phyloP scores from a whole-genome alignment of 2,797 vertebrate species.

The Nothura maculosa region DNA sequence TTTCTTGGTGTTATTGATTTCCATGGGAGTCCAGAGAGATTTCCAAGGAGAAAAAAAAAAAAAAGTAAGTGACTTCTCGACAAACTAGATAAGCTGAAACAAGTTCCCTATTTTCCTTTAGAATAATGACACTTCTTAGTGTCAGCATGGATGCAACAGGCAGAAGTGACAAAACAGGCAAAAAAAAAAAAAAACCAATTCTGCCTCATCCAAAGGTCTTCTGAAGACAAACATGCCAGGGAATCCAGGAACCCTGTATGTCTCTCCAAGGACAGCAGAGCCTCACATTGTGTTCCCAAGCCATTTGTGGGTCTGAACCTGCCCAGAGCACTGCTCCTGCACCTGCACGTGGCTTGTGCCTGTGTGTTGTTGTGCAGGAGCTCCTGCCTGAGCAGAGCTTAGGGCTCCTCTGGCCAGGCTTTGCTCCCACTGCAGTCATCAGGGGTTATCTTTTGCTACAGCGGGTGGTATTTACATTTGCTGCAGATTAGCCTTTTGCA shows the following conservation, averaged over 20 bases:
- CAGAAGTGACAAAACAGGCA: not conserved
- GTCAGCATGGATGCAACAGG: rapidly evolving
- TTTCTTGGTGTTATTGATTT: rapidly evolving
- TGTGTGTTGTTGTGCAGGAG: not conserved
- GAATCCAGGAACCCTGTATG: rapidly evolving
- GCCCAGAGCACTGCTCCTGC: not conserved
- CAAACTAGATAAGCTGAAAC: not conserved
- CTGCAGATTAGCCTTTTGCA: not conserved
- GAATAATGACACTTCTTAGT: not conserved
- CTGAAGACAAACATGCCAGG: not conserved
- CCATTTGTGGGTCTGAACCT: not conserved
- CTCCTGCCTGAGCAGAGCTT: rapidly evolving
- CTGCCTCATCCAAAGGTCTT: not conserved
- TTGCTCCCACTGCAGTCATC: not conserved
- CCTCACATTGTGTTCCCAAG: rapidly evolving
- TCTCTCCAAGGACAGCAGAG: not conserved
- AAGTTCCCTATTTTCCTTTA: rapidly evolving
- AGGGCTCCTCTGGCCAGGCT: rapidly evolving
- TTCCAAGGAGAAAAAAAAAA: not conserved
- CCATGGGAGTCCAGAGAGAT: not conserved
- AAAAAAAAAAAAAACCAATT: too few species aligned
- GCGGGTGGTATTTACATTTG: rapidly evolving
- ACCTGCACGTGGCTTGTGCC: not conserved
- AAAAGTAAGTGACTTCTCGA: not conserved
- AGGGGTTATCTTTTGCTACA: not conserved